Evolutionary conservation across 2,113 vertebrate species (phyloP).

Genomic region (Lophura nycthemera): DNA sequence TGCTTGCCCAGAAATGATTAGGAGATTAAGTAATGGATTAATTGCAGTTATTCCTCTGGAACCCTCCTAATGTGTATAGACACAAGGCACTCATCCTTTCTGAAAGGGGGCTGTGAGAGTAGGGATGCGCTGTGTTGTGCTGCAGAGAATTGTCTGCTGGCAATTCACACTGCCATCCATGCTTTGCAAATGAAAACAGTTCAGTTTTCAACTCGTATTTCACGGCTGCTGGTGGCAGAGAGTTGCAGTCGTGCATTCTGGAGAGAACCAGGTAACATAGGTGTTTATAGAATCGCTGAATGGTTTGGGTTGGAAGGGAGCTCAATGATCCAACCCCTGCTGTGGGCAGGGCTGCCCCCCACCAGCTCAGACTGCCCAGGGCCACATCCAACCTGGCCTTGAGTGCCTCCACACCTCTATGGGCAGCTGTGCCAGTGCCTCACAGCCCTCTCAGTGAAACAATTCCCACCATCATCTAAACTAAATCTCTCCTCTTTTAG

Average conservation of each 20-base stretch:
- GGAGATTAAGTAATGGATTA: constrained; percentile 22
- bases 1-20: neutral
- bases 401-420: too few species aligned
- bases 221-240: neutral
- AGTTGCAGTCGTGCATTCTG: neutral
- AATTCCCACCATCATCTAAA: too few species aligned
- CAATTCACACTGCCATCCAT: neutral
- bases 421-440: too few species aligned
- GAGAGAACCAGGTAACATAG: neutral
- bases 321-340: too few species aligned
- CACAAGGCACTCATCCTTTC: neutral
- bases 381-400: too few species aligned
- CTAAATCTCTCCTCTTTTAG: neutral
- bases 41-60: neutral
- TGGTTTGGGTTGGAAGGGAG: too few species aligned
- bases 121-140: neutral
- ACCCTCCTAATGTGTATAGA: neutral
- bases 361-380: too few species aligned
- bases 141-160: neutral
- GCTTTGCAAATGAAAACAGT: neutral
- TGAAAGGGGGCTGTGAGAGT: neutral
- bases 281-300: too few species aligned
- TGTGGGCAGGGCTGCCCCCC: too few species aligned
- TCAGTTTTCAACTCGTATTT: neutral
- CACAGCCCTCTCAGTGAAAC: too few species aligned